phyloP scores from a whole-genome alignment of 2,797 vertebrate genomes.

The Clarias laeviceps region DNA sequence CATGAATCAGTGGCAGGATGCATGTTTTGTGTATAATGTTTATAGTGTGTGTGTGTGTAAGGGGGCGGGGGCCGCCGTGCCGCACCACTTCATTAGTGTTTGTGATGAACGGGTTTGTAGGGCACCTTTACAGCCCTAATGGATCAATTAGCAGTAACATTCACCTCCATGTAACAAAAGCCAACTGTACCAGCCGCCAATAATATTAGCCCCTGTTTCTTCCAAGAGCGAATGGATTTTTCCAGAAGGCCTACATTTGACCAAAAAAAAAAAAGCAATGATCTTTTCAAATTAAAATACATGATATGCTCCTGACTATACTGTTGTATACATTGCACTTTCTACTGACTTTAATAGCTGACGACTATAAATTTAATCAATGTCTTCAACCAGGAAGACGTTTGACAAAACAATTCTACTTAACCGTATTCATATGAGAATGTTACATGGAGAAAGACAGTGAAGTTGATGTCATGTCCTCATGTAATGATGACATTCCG shows the following conservation, averaged over 20 bases:
- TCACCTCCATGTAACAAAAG: constrained; percentile 8
- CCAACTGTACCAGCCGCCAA: background rate
- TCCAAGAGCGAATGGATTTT: background rate
- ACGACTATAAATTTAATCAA: too few relatives aligned
- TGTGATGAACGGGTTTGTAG: constrained; percentile 46
- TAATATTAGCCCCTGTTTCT: background rate
- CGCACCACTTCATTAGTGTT: constrained; percentile 45
- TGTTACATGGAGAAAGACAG: too few relatives aligned
- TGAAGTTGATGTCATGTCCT: too few relatives aligned
- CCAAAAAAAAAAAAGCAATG: background rate
- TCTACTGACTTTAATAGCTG: too few relatives aligned
- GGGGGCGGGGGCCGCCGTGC: constrained; percentile 40
- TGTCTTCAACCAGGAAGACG: too few relatives aligned
- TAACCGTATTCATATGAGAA: too few relatives aligned
- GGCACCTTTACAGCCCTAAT: constrained; percentile 56
- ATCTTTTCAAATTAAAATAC: too few relatives aligned
- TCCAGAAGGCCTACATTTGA: background rate
- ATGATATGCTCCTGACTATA: too few relatives aligned
- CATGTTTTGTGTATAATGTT: background rate
- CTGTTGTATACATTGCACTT: too few relatives aligned
- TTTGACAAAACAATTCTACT: too few relatives aligned
- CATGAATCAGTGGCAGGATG: constrained; percentile 27
- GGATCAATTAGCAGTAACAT: constrained; percentile 45
- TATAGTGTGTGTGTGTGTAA: background rate
- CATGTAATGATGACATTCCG: too few relatives aligned